Conservation (phyloP, 1,140 invertebrate genomes). For the Pantala flavescens region DNA sequence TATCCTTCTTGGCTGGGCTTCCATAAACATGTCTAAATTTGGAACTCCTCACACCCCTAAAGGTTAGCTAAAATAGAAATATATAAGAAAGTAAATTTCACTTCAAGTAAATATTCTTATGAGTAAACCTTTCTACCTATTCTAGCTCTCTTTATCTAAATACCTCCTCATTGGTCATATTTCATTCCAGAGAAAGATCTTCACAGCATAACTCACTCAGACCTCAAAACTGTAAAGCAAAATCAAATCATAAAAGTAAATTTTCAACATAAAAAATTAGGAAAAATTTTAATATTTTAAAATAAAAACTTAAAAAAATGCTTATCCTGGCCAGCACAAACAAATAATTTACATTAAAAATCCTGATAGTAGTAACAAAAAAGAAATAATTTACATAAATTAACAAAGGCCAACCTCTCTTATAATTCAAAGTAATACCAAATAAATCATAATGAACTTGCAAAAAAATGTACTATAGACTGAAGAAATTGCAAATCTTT, state of each 20-base stretch:
- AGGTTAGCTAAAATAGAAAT: slow-evolving; percentile 52
- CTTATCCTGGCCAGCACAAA: no score
- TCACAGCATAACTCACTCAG: neutral
- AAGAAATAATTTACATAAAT: no score
- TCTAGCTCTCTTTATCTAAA: neutral
- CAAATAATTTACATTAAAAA: no score
- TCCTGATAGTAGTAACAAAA: no score
- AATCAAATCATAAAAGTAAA: neutral
- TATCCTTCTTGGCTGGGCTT: slow-evolving; percentile 71
- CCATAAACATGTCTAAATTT: slow-evolving; percentile 93
- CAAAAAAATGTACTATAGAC: no score
- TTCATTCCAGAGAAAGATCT: neutral
- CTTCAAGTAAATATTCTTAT: no score
- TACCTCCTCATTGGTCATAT: slow-evolving; percentile 9
- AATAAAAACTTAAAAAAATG: neutral
- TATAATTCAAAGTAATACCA: no score
- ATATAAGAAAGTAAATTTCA: slow-evolving; percentile 17
- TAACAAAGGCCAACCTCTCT: no score
- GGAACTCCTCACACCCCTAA: slow-evolving; percentile 71
- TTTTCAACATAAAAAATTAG: neutral
- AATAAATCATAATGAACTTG: no score
- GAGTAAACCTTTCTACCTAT: no score
- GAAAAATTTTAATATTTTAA: neutral
- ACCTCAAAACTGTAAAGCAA: neutral
- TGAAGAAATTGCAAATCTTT: no score